Conservation (phyloP, 2,113 vertebrate genomes). For the Alaudala cheleensis region DNA sequence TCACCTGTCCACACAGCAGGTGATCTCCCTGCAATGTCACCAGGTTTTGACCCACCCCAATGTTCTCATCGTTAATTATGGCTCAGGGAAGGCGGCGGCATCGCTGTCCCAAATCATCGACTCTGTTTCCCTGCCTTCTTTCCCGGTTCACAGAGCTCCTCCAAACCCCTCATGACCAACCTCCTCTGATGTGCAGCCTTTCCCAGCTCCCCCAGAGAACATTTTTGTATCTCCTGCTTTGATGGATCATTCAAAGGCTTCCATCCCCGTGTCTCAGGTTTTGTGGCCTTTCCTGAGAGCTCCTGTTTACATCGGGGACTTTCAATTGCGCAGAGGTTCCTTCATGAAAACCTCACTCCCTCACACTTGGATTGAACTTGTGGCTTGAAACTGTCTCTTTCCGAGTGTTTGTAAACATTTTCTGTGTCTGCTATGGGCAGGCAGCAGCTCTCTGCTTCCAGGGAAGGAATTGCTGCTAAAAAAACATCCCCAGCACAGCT, state of each 20-base stretch:
- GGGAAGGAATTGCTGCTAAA: neutral
- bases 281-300: neutral
- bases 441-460: neutral
- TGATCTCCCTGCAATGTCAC: neutral
- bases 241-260: conserved; percentile 43
- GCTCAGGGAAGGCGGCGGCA: neutral
- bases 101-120: fast-evolving
- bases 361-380: neutral
- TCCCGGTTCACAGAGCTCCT: fast-evolving
- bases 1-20: neutral
- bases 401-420: neutral
- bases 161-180: neutral
- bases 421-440: neutral
- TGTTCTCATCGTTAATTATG: neutral
- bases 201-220: neutral
- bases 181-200: neutral
- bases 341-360: neutral
- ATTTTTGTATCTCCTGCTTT: neutral
- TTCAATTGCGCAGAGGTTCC: neutral
- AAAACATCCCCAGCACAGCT: neutral
- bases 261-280: neutral
- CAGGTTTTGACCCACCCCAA: neutral
- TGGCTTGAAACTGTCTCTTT: neutral
- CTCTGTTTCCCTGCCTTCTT: neutral
- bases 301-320: conserved; percentile 36